Percentiles rank a stretch among this genome's conserved stretches.
These are phyloP conservation scores for Elephas maximus DNA, from an alignment of 2,113 vertebrate genomes.

Conservation along the genomic window DNA sequence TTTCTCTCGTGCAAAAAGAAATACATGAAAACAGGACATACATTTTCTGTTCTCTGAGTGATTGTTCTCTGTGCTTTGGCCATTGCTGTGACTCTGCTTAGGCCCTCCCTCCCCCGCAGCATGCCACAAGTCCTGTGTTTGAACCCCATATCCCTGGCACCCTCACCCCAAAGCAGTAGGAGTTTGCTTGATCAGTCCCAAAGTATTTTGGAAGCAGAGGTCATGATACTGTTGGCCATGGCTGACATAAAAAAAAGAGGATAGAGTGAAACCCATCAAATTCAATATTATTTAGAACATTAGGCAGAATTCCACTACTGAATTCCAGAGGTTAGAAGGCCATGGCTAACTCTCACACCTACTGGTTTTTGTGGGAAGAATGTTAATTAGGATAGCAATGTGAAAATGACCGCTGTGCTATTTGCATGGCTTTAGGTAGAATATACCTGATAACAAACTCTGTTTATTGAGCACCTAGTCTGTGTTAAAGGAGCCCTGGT, in stretches of 20 bases:
- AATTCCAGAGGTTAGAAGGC: not conserved
- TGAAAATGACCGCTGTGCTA: not conserved
- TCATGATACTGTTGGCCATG: not conserved
- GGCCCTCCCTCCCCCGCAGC: no score
- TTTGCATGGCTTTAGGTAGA: not conserved
- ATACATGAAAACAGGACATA: not conserved
- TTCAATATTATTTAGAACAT: slow-evolving; percentile 52
- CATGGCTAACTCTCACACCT: not conserved
- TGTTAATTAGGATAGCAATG: not conserved
- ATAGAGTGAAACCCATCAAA: not conserved
- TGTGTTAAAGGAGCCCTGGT: not conserved
- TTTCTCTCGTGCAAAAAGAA: slow-evolving; percentile 13
- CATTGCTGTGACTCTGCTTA: not conserved
- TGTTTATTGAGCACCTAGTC: not conserved
- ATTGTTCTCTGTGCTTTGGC: not conserved
- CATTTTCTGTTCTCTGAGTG: not conserved
- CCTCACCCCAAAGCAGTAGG: not conserved
- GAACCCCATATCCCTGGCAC: not conserved
- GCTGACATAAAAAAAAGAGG: not conserved
- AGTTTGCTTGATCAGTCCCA: not conserved
- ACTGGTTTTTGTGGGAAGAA: slow-evolving; percentile 9
- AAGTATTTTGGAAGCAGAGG: not conserved
- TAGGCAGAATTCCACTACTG: not conserved
- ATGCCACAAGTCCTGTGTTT: not conserved
- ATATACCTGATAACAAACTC: not conserved